phyloP scores from a whole-genome alignment of 1,140 invertebrate genomes.

The Coelopa frigida region DNA sequence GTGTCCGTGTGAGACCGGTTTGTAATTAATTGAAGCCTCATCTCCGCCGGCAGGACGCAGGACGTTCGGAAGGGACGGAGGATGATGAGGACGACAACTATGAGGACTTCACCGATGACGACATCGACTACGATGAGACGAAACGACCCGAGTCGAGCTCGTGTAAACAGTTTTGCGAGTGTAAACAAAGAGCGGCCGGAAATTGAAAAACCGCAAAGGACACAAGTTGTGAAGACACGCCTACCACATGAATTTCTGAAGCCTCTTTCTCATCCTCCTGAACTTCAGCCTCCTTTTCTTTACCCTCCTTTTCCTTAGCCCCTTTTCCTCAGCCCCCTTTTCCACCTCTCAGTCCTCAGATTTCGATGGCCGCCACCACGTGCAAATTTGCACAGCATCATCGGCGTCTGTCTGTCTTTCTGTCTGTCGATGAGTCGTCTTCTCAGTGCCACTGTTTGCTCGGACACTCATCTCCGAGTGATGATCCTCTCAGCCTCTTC shows the following conservation, averaged over 20 bases:
- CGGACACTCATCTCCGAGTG: no score
- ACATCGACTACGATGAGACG: not conserved
- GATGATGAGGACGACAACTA: not conserved
- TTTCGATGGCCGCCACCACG: not conserved
- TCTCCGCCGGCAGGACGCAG: slow-evolving; percentile 1
- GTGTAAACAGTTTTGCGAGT: not conserved
- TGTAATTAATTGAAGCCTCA: no score
- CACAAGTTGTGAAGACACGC: no score
- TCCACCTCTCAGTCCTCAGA: not conserved
- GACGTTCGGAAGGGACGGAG: slow-evolving; percentile 1
- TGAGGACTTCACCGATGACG: not conserved
- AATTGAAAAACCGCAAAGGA: slow-evolving; percentile 2
- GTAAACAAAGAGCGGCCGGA: not conserved
- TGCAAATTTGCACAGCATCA: not conserved
- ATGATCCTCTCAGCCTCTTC: no score
- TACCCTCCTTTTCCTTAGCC: not conserved
- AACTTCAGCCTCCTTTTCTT: not conserved
- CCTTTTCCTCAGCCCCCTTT: not conserved
- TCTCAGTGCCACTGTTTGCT: no score
- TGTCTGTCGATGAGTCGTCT: no score
- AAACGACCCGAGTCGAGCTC: no score
- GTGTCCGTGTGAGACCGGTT: no score
- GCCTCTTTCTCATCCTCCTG: not conserved
- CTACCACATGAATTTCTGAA: no score
- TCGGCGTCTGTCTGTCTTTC: no score